Conservation (phyloP, 2,888 invertebrate species). For the Magallana nippona region DNA sequence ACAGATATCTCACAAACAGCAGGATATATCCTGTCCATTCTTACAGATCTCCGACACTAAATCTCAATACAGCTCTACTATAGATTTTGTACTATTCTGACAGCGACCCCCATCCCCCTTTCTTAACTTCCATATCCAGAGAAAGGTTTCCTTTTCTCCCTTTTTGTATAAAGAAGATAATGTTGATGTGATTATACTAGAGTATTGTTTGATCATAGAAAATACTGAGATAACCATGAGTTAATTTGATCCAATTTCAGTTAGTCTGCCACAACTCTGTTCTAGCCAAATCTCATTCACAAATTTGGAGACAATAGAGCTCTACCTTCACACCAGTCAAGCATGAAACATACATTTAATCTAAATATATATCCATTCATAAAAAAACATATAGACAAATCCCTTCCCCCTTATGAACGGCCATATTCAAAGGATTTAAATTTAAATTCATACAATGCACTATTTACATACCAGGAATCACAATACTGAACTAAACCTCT, state of each 20-base stretch:
- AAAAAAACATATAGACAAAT: background rate
- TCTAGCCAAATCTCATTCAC: slow-evolving; percentile 6
- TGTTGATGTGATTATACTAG: too few relatives aligned
- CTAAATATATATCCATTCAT: slow-evolving; percentile 10
- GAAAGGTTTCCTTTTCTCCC: too few relatives aligned
- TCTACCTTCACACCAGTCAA: background rate
- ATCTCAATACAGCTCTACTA: background rate
- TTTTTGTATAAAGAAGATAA: too few relatives aligned
- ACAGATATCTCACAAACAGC: slow-evolving; percentile 5
- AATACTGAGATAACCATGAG: too few relatives aligned
- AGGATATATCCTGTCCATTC: slow-evolving; percentile 10
- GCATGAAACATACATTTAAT: background rate
- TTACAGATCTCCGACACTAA: background rate
- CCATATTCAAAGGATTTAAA: background rate
- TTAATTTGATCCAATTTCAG: too few relatives aligned
- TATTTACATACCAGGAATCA: too few relatives aligned
- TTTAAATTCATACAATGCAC: background rate
- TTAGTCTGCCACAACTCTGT: too few relatives aligned
- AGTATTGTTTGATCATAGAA: too few relatives aligned
- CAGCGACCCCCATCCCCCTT: too few relatives aligned
- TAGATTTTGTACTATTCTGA: too few relatives aligned
- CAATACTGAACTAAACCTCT: too few relatives aligned
- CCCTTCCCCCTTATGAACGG: background rate
- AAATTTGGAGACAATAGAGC: background rate
- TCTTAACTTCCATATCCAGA: too few relatives aligned